A percentile compares a stretch with the other conserved stretches of the same genome.
Evolutionary conservation across 1,140 invertebrate genomes (phyloP).

Genomic region (Pygmarrhopalites habei): DNA sequence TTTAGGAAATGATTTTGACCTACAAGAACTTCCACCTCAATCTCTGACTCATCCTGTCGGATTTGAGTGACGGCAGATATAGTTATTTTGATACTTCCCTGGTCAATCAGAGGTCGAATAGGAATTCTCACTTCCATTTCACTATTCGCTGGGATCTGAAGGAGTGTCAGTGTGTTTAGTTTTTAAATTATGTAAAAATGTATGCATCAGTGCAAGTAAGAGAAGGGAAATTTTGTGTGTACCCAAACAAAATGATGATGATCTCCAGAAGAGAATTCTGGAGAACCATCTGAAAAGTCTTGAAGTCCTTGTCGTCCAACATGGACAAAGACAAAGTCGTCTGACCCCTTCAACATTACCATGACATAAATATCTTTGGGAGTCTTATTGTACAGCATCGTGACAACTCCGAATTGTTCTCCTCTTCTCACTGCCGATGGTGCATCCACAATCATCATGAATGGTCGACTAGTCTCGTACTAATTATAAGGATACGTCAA

Average conservation of each 20-base stretch:
- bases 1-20: too few relatives aligned
- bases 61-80: constrained; percentile 51
- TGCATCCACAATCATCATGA: constrained; percentile 52
- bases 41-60: constrained; percentile 45
- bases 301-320: constrained; percentile 52
- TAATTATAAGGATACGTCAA: constrained; percentile 27
- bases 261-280: constrained; percentile 43
- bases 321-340: constrained; percentile 51
- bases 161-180: not conserved
- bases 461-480: constrained; percentile 49
- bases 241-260: constrained; percentile 50
- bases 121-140: constrained; percentile 44
- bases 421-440: constrained; percentile 49
- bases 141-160: constrained; percentile 39
- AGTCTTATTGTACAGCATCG: constrained; percentile 53
- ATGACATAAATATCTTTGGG: constrained; percentile 42
- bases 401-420: constrained; percentile 53
- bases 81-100: constrained; percentile 49
- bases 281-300: constrained; percentile 46
- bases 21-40: constrained; percentile 47
- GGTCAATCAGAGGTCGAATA: constrained; percentile 44
- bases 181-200: too few relatives aligned
- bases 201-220: too few relatives aligned
- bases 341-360: constrained; percentile 43
- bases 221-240: not conserved